Conservation (phyloP, 2,797 vertebrate species). For the Amblyraja radiata region DNA sequence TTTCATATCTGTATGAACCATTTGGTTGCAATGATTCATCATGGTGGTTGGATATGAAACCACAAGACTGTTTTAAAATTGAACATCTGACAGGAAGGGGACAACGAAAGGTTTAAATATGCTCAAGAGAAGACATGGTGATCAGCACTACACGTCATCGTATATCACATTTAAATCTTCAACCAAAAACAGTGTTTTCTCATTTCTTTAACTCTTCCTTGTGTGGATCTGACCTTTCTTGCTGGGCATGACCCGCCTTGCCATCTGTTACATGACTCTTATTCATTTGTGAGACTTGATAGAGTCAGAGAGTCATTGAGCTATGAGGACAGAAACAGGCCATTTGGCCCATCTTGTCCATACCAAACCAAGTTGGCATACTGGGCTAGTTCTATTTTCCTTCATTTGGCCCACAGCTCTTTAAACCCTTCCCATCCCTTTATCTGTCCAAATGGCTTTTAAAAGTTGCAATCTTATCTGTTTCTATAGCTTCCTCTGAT, state of each 20-base stretch:
- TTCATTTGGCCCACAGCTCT: too few species aligned
- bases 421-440: too few species aligned
- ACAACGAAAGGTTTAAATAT: not conserved
- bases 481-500: too few species aligned
- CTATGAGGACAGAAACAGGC: too few species aligned
- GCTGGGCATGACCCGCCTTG: not conserved
- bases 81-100: not conserved
- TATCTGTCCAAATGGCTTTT: too few species aligned
- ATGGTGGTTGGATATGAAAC: not conserved
- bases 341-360: too few species aligned
- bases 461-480: too few species aligned
- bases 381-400: too few species aligned
- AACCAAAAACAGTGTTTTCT: not conserved
- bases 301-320: not conserved
- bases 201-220: not conserved
- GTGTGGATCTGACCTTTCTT: not conserved
- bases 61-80: not conserved
- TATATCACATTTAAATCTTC: not conserved
- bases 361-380: too few species aligned
- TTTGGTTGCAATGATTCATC: constrained; percentile 8
- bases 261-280: not conserved
- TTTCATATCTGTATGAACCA: not conserved
- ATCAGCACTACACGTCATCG: not conserved
- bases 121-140: not conserved
- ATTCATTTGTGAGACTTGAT: not conserved